Evolutionary conservation across 2,888 invertebrate genomes (phyloP), one percentile per base, ranked within the genome.

Genomic region (Smittia sp.): DNA sequence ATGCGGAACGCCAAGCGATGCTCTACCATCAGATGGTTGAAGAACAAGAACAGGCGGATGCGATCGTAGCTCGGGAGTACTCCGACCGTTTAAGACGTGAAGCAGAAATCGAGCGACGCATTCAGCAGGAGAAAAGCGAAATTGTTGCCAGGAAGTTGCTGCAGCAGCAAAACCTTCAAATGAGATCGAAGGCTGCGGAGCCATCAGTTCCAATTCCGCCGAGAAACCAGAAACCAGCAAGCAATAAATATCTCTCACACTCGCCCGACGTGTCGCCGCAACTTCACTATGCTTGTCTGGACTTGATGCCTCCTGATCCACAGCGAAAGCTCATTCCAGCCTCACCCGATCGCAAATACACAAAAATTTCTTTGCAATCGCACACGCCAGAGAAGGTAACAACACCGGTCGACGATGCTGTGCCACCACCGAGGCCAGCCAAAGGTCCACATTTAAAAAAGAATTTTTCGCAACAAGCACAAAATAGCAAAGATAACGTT

Each of bases 1-100:
- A 88, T 78, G 87, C 87, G 0, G 86, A 86, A 78, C 84, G 87
- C 76, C 89, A 88, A 74, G 84, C 86, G n/a, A 83, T 85, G 62
- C 83, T 84, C 76, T 86, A 87, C 77, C 85, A 87, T 75, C 83
- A 83, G 76, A 85, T 86, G 79, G 80, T 88, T 25, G 86, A 86
- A 41, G 88, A 90, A 78, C 91, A 90, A 88, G 90, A 90, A 80
- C 87, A 89, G 77, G 83, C 86, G 75, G 91, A 91, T 80, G 88
- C 87, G 67, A 81, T 85, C 76, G 82, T 90, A 39, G 91, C 91
- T 32, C 85, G 86, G 78, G 85, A 88, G 78, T 82, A 90, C 74
- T 90, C 91, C 38, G 85, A 88, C 75, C 87, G 87, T 77, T 79
- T 90, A 58, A 87, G 88, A 78, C 80, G 84, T 66, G 87, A 86